Evolutionary conservation across 2,113 vertebrate genomes (phyloP), one percentile per base, ranked within the genome.

Genomic region (Tragelaphus scriptus): DNA sequence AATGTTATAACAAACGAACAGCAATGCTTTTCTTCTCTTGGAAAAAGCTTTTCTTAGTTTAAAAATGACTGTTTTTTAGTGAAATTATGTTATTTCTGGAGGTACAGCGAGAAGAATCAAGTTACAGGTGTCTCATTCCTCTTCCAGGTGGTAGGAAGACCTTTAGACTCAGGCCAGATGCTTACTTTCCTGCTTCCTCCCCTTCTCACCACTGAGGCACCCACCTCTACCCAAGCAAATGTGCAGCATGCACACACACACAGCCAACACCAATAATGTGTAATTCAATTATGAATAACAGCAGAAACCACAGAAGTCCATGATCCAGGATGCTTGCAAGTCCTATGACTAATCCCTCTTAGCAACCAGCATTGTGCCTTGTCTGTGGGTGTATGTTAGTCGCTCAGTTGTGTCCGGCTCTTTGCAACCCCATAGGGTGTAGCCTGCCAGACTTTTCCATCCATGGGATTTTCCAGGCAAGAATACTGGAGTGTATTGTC

Each of bases 21-120:
- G 81, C 68, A 89, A 80, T 91, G 75, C 4, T 90, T 97, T 93
- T 47, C 56, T 92, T 96, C 63, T 95, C 28, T 7, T 28, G 58
- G 63, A 86, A 95, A 98, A 93, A 49, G 16, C 9, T 59, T 97
- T 95, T 96, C 91, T 96, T 59, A 91, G 44, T 91, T 90, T 97
- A 92, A 98, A 96, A 98, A 90, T 88, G 95, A 85, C 88, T 95
- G 55, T 2, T 96, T 96, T 93, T 80, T 94, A 98, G 97, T 87
- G 44, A 87, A 98, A 26, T 98, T 95, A 53, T 93, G 21, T 97
- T 95, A 44, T 92, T 98, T 44, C 96, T 98, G 97, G 97, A 98
- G 97, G 88, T 92, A 77, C 16, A 93, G 25, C 0, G 44, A 94
- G 81, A 86, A 98, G 90, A 97, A 55, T 89, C 63, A 40, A 61